A percentile compares a stretch with the other conserved stretches of the same genome.
Evolutionary conservation across 2,888 invertebrate genomes (phyloP).

Genomic region (Tipula confusa): DNA sequence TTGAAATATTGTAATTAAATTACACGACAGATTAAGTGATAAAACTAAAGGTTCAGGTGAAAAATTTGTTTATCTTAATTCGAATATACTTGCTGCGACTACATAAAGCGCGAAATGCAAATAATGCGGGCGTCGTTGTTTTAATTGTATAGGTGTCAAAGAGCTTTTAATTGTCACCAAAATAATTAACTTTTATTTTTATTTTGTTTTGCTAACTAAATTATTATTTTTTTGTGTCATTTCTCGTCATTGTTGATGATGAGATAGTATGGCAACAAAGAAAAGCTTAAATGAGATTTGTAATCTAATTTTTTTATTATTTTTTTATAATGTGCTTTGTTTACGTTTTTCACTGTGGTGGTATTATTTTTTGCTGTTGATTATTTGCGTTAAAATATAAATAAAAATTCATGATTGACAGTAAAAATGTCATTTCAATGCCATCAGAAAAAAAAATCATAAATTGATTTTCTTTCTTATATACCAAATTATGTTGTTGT

Average conservation of each 20-base stretch:
- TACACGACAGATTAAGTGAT: too few relatives aligned
- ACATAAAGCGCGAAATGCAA: too few relatives aligned
- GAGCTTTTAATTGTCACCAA: conserved; percentile 3
- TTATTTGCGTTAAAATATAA: background rate
- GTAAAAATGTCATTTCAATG: background rate
- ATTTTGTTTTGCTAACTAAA: background rate
- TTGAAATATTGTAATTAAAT: too few relatives aligned
- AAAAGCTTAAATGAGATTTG: background rate
- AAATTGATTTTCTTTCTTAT: background rate
- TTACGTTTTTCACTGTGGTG: background rate
- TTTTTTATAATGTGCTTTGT: background rate
- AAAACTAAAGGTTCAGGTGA: too few relatives aligned
- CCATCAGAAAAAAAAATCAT: background rate
- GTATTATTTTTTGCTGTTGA: too few relatives aligned
- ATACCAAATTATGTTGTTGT: background rate
- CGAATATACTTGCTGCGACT: too few relatives aligned
- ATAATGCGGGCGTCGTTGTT: background rate
- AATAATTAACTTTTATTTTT: background rate
- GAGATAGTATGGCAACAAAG: background rate
- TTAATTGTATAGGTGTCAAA: conserved; percentile 3
- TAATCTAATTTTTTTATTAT: conserved; percentile 15
- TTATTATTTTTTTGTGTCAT: background rate
- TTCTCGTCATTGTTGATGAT: background rate
- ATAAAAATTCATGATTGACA: background rate
- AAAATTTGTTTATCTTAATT: too few relatives aligned